Conservation (phyloP, 2,113 vertebrate species). For the Elgaria multicarinata region DNA sequence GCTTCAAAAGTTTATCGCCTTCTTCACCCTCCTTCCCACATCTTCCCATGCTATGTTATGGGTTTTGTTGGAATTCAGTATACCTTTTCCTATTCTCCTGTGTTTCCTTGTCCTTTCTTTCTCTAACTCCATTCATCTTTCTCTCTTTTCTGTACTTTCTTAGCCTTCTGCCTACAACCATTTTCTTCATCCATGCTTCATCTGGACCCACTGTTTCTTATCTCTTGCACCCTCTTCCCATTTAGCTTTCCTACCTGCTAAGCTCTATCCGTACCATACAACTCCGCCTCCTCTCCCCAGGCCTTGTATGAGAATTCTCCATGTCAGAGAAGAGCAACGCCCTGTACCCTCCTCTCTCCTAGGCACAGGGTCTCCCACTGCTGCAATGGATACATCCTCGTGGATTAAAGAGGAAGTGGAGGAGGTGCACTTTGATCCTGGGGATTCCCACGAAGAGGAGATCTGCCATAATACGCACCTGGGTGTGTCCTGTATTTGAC, state of each 20-base stretch:
- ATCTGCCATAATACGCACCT: background rate
- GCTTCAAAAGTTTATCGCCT: background rate
- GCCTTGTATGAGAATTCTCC: background rate
- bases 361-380: background rate
- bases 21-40: background rate
- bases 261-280: background rate
- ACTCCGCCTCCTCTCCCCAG: background rate
- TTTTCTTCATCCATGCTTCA: background rate
- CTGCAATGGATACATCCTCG: background rate
- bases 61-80: background rate
- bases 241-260: background rate
- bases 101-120: background rate
- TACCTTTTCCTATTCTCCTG: background rate
- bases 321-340: background rate
- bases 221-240: background rate
- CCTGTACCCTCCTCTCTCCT: background rate
- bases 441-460: background rate
- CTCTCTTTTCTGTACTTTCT: no score
- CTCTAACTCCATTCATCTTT: background rate
- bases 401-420: constrained; percentile 8
- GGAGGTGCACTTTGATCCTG: background rate
- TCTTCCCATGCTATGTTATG: background rate
- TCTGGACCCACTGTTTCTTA: background rate
- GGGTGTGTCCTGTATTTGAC: background rate
- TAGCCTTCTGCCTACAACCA: background rate